Evolutionary conservation across 2,113 vertebrate species (phyloP).

Genomic region (Parotia lawesii): DNA sequence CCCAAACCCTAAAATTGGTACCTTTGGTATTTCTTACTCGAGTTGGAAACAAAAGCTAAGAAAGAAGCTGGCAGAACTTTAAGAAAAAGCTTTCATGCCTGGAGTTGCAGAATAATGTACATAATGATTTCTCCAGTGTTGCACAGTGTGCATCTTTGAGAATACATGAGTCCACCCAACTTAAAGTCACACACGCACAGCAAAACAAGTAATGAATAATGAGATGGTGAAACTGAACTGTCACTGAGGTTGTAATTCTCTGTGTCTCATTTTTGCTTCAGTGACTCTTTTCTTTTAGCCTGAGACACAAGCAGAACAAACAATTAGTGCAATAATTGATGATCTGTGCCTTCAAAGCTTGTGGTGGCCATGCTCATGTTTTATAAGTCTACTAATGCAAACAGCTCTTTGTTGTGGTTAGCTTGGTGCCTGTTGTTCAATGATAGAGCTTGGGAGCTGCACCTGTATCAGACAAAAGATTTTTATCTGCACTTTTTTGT

Average conservation of each 20-base stretch:
- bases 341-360: conserved; percentile 77
- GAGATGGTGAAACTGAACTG: conserved; percentile 72
- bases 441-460: conserved; percentile 16
- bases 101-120: conserved; percentile 52
- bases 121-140: conserved; percentile 61
- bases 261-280: conserved; percentile 68
- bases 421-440: conserved; percentile 62
- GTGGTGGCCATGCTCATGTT: conserved; percentile 72
- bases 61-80: conserved; percentile 38
- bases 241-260: conserved; percentile 72
- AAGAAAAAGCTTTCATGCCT: conserved; percentile 39
- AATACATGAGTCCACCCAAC: conserved; percentile 67
- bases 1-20: not conserved
- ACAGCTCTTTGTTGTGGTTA: conserved; percentile 75
- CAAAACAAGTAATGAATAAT: conserved; percentile 76
- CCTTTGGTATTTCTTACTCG: conserved; percentile 1
- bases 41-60: conserved; percentile 21
- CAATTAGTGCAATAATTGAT: conserved; percentile 83
- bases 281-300: conserved; percentile 71
- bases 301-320: conserved; percentile 78
- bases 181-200: conserved; percentile 69
- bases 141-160: conserved; percentile 63
- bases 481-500: conserved; percentile 67
- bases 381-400: conserved; percentile 75
- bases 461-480: conserved; percentile 66